phyloP scores from a whole-genome alignment of 2,113 vertebrate genomes.

The Caranx melampygus region DNA sequence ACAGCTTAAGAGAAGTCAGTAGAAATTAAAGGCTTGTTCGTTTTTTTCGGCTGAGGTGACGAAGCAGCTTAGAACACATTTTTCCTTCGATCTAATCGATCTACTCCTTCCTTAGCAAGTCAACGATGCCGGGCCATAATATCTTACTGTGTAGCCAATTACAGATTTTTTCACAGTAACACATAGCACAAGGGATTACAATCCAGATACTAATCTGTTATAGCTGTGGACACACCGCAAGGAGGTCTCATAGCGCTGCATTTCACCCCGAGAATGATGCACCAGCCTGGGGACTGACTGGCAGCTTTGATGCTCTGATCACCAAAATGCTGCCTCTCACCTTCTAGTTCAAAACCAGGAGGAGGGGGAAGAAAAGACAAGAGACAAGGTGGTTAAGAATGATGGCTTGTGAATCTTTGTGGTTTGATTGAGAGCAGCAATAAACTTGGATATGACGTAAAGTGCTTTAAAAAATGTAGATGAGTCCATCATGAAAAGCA shows the following conservation, averaged over 20 bases:
- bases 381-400: slow-evolving; percentile 61
- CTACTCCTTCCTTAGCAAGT: neutral
- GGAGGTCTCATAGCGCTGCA: slow-evolving; percentile 23
- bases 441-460: slow-evolving; percentile 68
- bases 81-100: neutral
- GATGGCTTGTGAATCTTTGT: slow-evolving; percentile 66
- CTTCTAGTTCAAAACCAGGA: slow-evolving; percentile 65
- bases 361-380: slow-evolving; percentile 11
- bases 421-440: slow-evolving; percentile 76
- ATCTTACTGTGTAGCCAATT: neutral
- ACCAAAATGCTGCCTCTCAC: slow-evolving; percentile 66
- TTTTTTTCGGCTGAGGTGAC: too few species aligned
- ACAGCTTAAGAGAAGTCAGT: neutral
- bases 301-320: slow-evolving; percentile 79
- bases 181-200: neutral
- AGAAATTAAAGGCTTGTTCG: neutral
- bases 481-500: slow-evolving; percentile 77
- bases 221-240: slow-evolving; percentile 49
- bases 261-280: slow-evolving; percentile 47
- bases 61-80: too few species aligned
- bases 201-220: slow-evolving; percentile 2
- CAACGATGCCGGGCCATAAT: neutral
- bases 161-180: neutral
- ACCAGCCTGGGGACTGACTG: slow-evolving; percentile 79
- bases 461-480: slow-evolving; percentile 72